Percentiles rank a stretch among this genome's conserved stretches.
These are phyloP conservation scores for Stenodera caucasica DNA, from an alignment of 2,888 invertebrate species.

Conservation along the genomic window DNA sequence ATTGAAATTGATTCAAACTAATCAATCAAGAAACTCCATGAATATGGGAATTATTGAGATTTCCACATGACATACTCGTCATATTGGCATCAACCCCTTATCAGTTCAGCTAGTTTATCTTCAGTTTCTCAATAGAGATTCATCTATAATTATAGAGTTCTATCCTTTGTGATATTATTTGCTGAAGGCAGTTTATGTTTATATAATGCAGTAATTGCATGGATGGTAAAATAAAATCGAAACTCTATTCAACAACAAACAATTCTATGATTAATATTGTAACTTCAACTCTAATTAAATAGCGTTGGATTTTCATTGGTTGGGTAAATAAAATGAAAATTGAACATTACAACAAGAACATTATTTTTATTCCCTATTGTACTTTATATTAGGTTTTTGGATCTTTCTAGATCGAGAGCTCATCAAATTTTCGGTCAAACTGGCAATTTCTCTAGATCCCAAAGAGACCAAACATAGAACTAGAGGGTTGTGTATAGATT, in stretches of 20 bases:
- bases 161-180: neutral
- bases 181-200: neutral
- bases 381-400: slow-evolving; percentile 41
- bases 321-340: too few species aligned
- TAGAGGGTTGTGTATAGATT: slow-evolving; percentile 10
- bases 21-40: too few species aligned
- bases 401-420: slow-evolving; percentile 41
- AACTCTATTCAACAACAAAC: too few species aligned
- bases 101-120: too few species aligned
- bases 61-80: too few species aligned
- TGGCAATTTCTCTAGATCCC: slow-evolving; percentile 38
- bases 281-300: too few species aligned
- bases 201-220: neutral
- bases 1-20: slow-evolving; percentile 15
- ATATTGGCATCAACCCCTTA: too few species aligned
- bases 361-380: slow-evolving; percentile 42
- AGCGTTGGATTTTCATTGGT: too few species aligned
- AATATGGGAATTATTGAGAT: too few species aligned
- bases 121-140: too few species aligned
- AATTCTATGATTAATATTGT: too few species aligned
- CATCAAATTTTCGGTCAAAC: slow-evolving; percentile 45
- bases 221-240: too few species aligned
- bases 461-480: slow-evolving; percentile 29
- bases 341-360: slow-evolving; percentile 23
- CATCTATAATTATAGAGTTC: neutral